Conservation (phyloP, 2,797 vertebrate genomes). For the Echeneis naucrates region DNA sequence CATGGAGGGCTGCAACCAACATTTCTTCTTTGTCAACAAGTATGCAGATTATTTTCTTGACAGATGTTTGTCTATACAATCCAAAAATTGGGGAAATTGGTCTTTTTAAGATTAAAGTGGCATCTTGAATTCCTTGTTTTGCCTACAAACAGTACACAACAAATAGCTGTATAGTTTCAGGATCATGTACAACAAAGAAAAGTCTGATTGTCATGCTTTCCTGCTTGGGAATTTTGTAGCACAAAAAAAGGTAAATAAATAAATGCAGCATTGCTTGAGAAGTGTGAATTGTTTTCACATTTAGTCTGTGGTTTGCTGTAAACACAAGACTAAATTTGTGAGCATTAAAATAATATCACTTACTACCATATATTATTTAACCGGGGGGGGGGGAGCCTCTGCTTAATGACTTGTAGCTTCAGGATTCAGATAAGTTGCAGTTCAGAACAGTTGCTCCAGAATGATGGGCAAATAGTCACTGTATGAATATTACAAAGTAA, state of each 20-base stretch:
- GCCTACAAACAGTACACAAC: not conserved
- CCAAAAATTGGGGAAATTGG: not conserved
- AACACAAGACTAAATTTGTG: not conserved
- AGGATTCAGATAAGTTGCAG: no score
- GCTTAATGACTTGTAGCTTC: not conserved
- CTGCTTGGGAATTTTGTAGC: no score
- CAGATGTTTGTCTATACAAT: not conserved
- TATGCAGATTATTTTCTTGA: not conserved
- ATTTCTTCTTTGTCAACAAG: not conserved
- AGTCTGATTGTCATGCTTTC: no score
- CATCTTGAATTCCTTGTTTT: not conserved
- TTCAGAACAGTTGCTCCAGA: no score
- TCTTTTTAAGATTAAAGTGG: not conserved
- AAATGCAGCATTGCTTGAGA: not conserved
- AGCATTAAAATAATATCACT: not conserved
- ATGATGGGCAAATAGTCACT: no score
- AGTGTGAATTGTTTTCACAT: not conserved
- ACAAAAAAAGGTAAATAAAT: no score
- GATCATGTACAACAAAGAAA: not conserved
- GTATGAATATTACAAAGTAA: no score
- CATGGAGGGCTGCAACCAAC: not conserved
- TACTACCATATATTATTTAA: not conserved
- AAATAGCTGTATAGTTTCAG: not conserved
- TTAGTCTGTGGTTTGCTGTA: not conserved
- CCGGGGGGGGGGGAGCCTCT: no score